Percentiles rank a stretch among this genome's conserved stretches.
These are phyloP conservation scores for Ennomos fuscantarius DNA, from an alignment of 2,888 invertebrate species.

Conservation along the genomic window DNA sequence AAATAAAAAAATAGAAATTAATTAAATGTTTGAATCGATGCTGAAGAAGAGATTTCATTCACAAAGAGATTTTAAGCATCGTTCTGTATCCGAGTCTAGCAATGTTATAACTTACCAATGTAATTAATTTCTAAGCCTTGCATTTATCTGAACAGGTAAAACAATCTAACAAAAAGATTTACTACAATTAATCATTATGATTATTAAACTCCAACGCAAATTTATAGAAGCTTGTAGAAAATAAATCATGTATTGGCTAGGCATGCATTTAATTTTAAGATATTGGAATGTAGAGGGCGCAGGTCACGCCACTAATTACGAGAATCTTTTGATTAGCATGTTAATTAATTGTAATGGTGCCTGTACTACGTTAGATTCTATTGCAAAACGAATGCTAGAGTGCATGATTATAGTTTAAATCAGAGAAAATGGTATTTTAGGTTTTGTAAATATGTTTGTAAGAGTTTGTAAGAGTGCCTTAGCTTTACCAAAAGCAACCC, in stretches of 20 bases:
- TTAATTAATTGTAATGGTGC: constrained; percentile 52
- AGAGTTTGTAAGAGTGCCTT: too few relatives aligned
- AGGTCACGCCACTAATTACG: constrained; percentile 65
- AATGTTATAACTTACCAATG: too few relatives aligned
- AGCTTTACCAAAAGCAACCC: too few relatives aligned
- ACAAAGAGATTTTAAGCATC: too few relatives aligned
- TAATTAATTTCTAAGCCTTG: too few relatives aligned
- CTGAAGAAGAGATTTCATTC: too few relatives aligned
- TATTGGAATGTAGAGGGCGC: constrained; percentile 48
- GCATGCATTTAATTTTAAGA: constrained; percentile 38
- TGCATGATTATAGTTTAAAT: constrained; percentile 10
- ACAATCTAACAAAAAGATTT: not conserved
- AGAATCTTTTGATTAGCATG: constrained; percentile 69
- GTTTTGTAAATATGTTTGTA: not conserved
- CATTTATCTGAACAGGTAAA: too few relatives aligned
- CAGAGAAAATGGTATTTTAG: not conserved
- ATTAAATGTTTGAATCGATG: too few relatives aligned
- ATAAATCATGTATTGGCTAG: constrained; percentile 27
- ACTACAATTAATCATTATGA: constrained; percentile 7
- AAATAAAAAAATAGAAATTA: too few relatives aligned
- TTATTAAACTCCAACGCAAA: constrained; percentile 2
- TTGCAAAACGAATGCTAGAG: constrained; percentile 16
- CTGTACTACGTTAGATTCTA: constrained; percentile 11
- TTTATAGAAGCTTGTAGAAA: constrained; percentile 13
- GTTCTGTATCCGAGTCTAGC: too few relatives aligned